These are phyloP conservation scores for Leptinotarsa texana DNA, from an alignment of 1,140 invertebrate genomes.

Conservation along the genomic window DNA sequence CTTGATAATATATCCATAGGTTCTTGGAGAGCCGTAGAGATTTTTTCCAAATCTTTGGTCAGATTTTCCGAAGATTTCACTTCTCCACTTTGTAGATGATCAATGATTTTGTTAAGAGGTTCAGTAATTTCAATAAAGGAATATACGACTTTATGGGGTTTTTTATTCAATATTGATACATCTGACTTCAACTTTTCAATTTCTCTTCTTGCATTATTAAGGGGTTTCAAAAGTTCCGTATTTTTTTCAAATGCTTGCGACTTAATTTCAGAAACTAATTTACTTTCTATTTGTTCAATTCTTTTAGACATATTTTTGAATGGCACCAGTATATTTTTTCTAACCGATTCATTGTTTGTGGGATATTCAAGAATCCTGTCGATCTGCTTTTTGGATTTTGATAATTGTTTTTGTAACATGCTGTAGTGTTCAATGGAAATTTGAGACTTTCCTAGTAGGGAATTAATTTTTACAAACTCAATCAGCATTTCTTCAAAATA, in stretches of 20 bases:
- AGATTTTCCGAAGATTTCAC: conserved; percentile 2
- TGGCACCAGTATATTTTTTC: conserved; percentile 14
- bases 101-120: conserved; percentile 19
- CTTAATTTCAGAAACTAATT: neutral
- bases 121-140: conserved; percentile 15
- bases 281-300: neutral
- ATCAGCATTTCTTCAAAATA: conserved; percentile 35
- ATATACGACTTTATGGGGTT: conserved; percentile 21
- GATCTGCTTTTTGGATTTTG: conserved; percentile 21
- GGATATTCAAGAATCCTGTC: conserved; percentile 16
- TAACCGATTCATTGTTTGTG: neutral
- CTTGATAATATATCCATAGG: conserved; percentile 13
- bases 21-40: conserved; percentile 16
- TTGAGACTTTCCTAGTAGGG: conserved; percentile 21
- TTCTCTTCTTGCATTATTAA: conserved; percentile 12
- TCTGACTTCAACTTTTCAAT: conserved; percentile 16
- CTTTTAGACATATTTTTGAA: neutral
- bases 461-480: conserved; percentile 37
- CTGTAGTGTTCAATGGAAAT: conserved; percentile 5
- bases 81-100: conserved; percentile 4
- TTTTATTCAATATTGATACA: conserved; percentile 4
- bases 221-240: conserved; percentile 23
- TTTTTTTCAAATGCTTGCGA: neutral
- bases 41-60: conserved; percentile 9
- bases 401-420: conserved; percentile 21